A percentile compares a stretch with the other conserved stretches of the same genome.
Conservation (phyloP, 2,797 vertebrate species). For the Lemur catta region DNA sequence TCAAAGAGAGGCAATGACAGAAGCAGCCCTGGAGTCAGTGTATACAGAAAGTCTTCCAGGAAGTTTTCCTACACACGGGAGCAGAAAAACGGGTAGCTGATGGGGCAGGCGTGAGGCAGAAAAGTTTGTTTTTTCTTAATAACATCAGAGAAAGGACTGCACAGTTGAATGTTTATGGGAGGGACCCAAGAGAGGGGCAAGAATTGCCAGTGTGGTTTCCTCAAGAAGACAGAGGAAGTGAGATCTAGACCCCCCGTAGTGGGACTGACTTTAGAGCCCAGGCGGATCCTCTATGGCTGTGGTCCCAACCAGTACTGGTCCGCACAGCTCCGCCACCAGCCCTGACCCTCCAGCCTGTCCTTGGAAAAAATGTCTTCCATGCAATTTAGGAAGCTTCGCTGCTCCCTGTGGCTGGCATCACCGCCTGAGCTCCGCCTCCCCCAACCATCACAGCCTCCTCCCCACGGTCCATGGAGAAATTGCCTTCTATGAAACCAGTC, state of each 20-base stretch:
- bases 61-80: background rate
- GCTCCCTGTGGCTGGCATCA: no score
- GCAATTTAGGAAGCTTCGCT: no score
- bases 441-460: no score
- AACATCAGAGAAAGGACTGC: background rate
- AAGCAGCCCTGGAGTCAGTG: background rate
- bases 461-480: no score
- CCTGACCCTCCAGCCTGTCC: no score
- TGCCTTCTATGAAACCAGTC: no score
- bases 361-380: no score
- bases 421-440: no score
- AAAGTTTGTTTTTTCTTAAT: background rate
- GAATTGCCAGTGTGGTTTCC: background rate
- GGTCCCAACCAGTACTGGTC: no score
- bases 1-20: background rate
- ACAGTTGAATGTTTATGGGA: background rate
- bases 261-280: background rate
- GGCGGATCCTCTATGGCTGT: rapidly evolving
- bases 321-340: no score
- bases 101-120: background rate
- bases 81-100: background rate
- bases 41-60: background rate
- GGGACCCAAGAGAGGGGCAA: background rate
- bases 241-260: background rate
- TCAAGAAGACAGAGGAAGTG: background rate